Percentiles rank a stretch among this genome's conserved stretches.
Conservation (phyloP, 2,888 invertebrate species). For the Halictus quadricinctus region DNA sequence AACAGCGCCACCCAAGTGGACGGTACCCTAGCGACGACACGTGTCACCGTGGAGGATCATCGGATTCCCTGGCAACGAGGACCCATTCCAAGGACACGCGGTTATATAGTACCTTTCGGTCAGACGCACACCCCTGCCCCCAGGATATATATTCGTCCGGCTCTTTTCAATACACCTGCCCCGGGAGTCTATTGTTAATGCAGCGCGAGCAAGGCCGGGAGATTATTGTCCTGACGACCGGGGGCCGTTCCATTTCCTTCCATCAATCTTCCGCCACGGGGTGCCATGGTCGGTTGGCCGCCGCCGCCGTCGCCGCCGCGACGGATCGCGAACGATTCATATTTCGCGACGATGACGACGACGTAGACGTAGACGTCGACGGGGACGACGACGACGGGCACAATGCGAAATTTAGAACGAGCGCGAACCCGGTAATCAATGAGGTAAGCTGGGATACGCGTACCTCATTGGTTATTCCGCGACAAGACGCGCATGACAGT, state of each 20-base stretch:
- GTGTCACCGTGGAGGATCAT: background rate
- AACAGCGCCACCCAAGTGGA: background rate
- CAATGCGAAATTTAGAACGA: constrained; percentile 65
- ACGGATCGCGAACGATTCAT: constrained; percentile 47
- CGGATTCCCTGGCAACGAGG: background rate
- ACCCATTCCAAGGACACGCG: background rate
- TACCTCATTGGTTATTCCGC: constrained; percentile 62
- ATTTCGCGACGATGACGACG: constrained; percentile 46
- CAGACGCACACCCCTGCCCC: background rate
- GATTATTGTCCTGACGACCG: constrained; percentile 57
- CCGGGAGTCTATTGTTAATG: constrained; percentile 40
- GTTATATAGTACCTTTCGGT: constrained; percentile 7
- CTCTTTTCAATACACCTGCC: constrained; percentile 54
- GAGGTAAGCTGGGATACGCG: constrained; percentile 62
- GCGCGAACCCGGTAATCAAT: constrained; percentile 66
- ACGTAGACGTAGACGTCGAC: constrained; percentile 25
- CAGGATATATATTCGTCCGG: constrained; percentile 30
- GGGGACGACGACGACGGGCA: constrained; percentile 38
- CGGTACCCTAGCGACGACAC: background rate
- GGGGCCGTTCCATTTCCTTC: constrained; percentile 60
- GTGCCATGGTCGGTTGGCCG: background rate
- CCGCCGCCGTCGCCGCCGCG: background rate
- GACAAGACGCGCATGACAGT: constrained; percentile 63
- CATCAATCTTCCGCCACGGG: constrained; percentile 54
- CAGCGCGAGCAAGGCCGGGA: constrained; percentile 14